These are phyloP conservation scores for Andrena bucephala DNA, from an alignment of 2,888 invertebrate species.

Conservation along the genomic window DNA sequence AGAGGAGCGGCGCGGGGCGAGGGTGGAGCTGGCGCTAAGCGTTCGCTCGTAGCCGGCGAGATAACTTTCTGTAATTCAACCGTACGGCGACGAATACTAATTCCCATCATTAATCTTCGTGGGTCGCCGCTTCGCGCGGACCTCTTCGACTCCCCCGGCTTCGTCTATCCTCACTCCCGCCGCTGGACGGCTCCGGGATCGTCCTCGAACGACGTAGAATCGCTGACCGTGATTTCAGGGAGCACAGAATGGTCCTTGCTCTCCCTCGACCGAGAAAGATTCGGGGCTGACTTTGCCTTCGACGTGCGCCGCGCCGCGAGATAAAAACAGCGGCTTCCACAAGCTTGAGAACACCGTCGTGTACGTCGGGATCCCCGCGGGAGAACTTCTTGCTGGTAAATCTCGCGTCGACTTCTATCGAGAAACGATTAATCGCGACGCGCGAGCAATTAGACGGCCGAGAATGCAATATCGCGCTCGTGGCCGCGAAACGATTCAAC, in stretches of 20 bases:
- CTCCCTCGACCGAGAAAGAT: neutral
- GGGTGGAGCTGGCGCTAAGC: conserved; percentile 68
- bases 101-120: conserved; percentile 82
- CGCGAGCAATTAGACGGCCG: conserved; percentile 7
- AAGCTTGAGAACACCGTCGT: too few species aligned
- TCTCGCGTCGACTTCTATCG: conserved; percentile 14
- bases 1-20: conserved; percentile 47
- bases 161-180: conserved; percentile 16
- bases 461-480: conserved; percentile 3
- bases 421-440: conserved; percentile 20
- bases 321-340: too few species aligned
- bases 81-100: conserved; percentile 84
- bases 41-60: conserved; percentile 70
- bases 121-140: conserved; percentile 61
- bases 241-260: neutral
- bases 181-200: neutral
- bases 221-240: conserved; percentile 14
- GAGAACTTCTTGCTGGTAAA: conserved; percentile 1
- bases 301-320: too few species aligned
- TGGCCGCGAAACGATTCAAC: neutral
- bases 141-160: conserved; percentile 56
- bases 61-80: conserved; percentile 83
- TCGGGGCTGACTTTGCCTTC: neutral
- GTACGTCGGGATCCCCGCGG: too few species aligned
- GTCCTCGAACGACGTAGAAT: conserved; percentile 27